These are phyloP conservation scores for Otis tarda DNA, from an alignment of 2,113 vertebrate genomes.

Conservation along the genomic window DNA sequence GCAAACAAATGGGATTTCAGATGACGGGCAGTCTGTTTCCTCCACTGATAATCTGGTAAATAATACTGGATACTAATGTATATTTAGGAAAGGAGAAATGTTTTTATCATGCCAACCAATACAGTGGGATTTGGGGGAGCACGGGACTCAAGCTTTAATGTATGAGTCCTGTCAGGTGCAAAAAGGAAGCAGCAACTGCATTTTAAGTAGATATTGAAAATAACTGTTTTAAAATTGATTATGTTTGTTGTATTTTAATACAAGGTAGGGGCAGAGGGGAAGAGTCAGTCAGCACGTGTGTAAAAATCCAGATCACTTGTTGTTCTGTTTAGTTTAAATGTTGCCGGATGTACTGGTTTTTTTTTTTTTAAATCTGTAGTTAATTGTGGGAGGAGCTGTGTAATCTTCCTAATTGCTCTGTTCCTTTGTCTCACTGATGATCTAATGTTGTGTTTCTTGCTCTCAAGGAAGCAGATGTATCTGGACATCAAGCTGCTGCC, in stretches of 20 bases:
- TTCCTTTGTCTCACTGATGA: not conserved
- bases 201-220: not conserved
- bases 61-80: not conserved
- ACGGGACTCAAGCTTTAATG: not conserved
- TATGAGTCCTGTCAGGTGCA: not conserved
- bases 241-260: not conserved
- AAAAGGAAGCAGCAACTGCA: not conserved
- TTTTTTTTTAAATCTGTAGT: not conserved
- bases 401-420: not conserved
- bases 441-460: not conserved
- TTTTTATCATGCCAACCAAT: not conserved
- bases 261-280: not conserved
- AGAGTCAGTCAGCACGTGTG: not conserved
- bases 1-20: constrained; percentile 91
- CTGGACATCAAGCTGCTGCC: constrained; percentile 77
- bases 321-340: not conserved
- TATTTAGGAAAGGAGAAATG: not conserved
- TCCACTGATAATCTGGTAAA: constrained; percentile 92
- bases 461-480: constrained; percentile 85
- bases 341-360: not conserved
- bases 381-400: not conserved
- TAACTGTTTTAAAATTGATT: not conserved
- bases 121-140: not conserved
- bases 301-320: not conserved
- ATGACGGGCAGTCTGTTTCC: constrained; percentile 91